Evolutionary conservation across 2,113 vertebrate genomes (phyloP), one percentile per base, ranked within the genome.

Genomic region (Geothlypis trichas): DNA sequence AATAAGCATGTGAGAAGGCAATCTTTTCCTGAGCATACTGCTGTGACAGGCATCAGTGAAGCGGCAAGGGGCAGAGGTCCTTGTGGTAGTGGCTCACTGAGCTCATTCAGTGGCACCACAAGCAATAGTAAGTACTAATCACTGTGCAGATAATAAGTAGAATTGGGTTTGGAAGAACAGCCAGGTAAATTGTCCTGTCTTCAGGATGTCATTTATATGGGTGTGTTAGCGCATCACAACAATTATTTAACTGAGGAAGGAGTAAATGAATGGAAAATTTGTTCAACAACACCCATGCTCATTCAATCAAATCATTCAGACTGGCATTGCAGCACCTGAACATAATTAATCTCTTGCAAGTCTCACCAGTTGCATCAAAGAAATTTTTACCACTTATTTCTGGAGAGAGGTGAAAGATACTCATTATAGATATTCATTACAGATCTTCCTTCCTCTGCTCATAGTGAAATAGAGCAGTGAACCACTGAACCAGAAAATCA

Each of bases 271-370:
- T 44, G 20, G 18, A 66, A 75, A 72, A 75, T 57, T 28, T 72
- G 33, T 87, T 82, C 35, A 82, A 52, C 12, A 66, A 2, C 2
- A 8, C 7, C 5, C 13, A 22, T 1, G 1, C 12, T 89, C 8
- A 1, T 49, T 92, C 63, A 86, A 2, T 15, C 30, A 89, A 57
- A 57, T 49, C 1, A 23, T 31, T 91, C 28, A 54, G 30, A 12
- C 8, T 55, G 68, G 6, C 5, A 22, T 2, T 3, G 15, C 22
- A 49, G 13, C 0, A 1, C 20, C 26, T 42, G 44, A 76, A 58
- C 7, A 28, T 21, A 81, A 75, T 68, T 71, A 8, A 39, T 28
- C 13, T 55, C 76, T 74, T 67, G 9, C 10, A 87, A 22, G 5
- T 51, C 51, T 90, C 51, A 76, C 5, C 5, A 11, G 47, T 4